Evolutionary conservation across 2,888 invertebrate genomes (phyloP).

Genomic region (Netelia virgata): DNA sequence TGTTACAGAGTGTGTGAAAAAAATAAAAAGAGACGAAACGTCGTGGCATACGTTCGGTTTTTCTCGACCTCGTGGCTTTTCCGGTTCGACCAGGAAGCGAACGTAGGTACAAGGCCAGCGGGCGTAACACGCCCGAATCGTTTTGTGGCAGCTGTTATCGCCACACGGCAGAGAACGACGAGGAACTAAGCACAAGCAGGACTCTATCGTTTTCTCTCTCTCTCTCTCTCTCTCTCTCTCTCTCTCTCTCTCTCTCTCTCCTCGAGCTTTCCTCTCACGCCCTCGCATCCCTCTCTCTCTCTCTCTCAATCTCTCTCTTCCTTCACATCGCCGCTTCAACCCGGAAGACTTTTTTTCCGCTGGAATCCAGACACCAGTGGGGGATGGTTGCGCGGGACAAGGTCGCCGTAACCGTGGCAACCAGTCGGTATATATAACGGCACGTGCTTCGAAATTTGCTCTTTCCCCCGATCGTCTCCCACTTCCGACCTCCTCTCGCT

Average conservation of each 20-base stretch:
- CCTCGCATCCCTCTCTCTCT: neutral
- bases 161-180: slow-evolving; percentile 60
- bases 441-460: slow-evolving; percentile 80
- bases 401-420: slow-evolving; percentile 83
- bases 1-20: neutral
- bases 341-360: slow-evolving; percentile 70
- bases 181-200: neutral
- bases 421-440: slow-evolving; percentile 74
- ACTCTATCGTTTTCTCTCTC: neutral
- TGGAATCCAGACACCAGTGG: slow-evolving; percentile 68
- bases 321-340: slow-evolving; percentile 47
- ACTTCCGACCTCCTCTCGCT: slow-evolving; percentile 58
- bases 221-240: neutral
- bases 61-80: slow-evolving; percentile 25
- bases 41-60: neutral
- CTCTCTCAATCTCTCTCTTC: neutral
- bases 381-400: slow-evolving; percentile 82
- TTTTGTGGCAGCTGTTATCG: slow-evolving; percentile 66
- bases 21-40: neutral
- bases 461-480: slow-evolving; percentile 56
- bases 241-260: slow-evolving; percentile 35
- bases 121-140: slow-evolving; percentile 43
- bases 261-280: slow-evolving; percentile 30
- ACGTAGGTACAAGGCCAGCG: neutral
- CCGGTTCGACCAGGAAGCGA: slow-evolving; percentile 28